Evolutionary conservation across 2,797 vertebrate genomes (phyloP).

Genomic region (Emys orbicularis): DNA sequence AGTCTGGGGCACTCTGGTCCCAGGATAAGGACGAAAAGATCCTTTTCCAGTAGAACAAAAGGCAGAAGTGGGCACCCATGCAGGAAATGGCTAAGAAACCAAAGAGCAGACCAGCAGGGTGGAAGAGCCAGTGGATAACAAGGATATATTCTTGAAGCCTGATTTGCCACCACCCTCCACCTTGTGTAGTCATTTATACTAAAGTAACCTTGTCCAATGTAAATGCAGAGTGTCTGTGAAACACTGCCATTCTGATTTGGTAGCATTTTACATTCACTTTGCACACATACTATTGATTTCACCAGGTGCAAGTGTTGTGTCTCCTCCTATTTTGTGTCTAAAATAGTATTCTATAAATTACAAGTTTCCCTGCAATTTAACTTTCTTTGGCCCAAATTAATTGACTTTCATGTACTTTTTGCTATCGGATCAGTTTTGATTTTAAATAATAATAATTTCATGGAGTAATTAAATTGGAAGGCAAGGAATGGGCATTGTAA

Average conservation of each 20-base stretch:
- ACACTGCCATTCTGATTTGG: neutral
- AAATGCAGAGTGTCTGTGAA: neutral
- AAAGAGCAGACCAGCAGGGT: neutral
- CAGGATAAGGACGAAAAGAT: neutral
- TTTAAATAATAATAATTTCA: neutral
- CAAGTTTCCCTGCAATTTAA: neutral
- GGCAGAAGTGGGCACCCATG: neutral
- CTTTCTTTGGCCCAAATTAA: neutral
- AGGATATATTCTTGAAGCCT: rapidly evolving
- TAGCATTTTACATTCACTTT: neutral
- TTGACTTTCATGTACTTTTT: neutral
- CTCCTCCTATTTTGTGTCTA: neutral
- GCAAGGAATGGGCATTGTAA: neutral
- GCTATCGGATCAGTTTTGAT: neutral
- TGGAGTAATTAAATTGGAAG: neutral
- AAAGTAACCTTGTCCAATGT: neutral
- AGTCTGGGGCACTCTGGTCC: neutral
- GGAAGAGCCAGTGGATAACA: rapidly evolving
- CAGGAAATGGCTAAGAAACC: neutral
- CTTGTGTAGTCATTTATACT: neutral
- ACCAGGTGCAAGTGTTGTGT: neutral
- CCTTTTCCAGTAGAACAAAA: neutral
- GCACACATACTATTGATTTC: neutral
- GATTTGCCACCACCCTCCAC: neutral
- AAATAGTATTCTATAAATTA: neutral